Percentiles rank a stretch among this genome's conserved stretches.
Evolutionary conservation across 2,797 vertebrate genomes (phyloP).

Genomic region (Cebuella pygmaea): DNA sequence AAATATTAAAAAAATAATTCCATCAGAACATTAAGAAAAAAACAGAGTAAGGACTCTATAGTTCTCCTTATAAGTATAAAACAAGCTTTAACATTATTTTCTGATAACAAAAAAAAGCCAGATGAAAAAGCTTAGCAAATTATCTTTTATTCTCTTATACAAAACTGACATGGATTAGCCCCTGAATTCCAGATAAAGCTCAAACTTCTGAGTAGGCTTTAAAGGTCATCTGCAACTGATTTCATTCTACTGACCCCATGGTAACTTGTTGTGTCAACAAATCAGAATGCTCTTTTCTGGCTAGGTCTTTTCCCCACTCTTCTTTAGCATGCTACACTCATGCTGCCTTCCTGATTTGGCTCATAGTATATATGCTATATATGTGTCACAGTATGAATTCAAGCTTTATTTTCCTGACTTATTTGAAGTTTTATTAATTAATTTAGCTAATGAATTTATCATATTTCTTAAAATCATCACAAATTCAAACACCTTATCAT

Average conservation of each 20-base stretch:
- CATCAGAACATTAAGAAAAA: neutral
- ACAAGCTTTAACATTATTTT: neutral
- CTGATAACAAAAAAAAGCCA: neutral
- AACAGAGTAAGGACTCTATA: neutral
- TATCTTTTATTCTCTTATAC: neutral
- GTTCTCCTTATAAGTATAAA: neutral
- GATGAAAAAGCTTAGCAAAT: neutral
- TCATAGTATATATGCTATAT: neutral
- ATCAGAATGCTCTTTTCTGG: neutral
- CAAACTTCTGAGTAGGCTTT: neutral
- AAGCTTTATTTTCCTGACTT: neutral
- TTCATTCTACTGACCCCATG: neutral
- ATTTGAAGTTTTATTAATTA: neutral
- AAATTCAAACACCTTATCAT: neutral
- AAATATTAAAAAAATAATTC: conserved; percentile 5
- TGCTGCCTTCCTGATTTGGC: neutral
- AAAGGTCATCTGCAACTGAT: neutral
- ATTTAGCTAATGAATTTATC: neutral
- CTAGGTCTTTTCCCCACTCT: too few species aligned
- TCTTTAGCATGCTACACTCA: neutral
- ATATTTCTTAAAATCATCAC: neutral
- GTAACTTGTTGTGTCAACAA: neutral
- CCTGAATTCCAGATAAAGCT: neutral
- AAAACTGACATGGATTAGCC: neutral
- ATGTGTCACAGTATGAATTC: neutral